Percentiles rank a stretch among this genome's conserved stretches.
These are phyloP conservation scores for Patiria pectinifera DNA, from an alignment of 53 echinoderm and acorn worm genomes.

Conservation along the genomic window DNA sequence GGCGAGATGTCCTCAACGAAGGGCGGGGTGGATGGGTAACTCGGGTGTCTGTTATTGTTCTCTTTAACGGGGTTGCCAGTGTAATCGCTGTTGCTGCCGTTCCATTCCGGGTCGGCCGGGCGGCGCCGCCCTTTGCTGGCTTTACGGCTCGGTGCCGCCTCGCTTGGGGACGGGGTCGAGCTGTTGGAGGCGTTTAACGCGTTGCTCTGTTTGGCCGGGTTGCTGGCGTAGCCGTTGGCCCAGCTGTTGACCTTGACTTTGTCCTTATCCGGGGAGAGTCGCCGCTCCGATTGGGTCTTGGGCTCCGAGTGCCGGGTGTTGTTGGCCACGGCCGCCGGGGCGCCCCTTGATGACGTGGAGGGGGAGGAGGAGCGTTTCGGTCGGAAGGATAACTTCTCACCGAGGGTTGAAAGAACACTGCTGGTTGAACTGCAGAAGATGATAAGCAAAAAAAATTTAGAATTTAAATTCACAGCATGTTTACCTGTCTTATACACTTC, in stretches of 20 bases:
- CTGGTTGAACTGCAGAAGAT: slow-evolving; percentile 42
- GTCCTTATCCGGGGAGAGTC: slow-evolving; percentile 68
- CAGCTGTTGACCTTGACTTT: slow-evolving; percentile 65
- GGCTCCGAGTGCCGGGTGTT: slow-evolving; percentile 70
- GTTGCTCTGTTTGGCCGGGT: slow-evolving; percentile 63
- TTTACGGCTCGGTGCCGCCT: slow-evolving; percentile 19
- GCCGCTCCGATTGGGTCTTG: slow-evolving; percentile 69
- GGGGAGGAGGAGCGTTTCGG: slow-evolving; percentile 57
- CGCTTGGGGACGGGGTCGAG: slow-evolving; percentile 26
- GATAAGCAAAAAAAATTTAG: neutral
- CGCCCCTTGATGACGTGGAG: slow-evolving; percentile 33
- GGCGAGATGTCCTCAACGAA: slow-evolving; percentile 38
- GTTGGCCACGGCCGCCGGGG: slow-evolving; percentile 73
- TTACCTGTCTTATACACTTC: too few relatives aligned
- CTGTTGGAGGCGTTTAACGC: slow-evolving; percentile 33
- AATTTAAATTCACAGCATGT: neutral
- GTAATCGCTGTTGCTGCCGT: slow-evolving; percentile 35
- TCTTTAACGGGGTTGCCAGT: neutral
- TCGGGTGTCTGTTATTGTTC: slow-evolving; percentile 63
- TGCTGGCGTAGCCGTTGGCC: slow-evolving; percentile 38
- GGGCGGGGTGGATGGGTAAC: slow-evolving; percentile 8
- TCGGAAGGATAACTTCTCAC: slow-evolving; percentile 61
- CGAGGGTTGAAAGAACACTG: slow-evolving; percentile 57
- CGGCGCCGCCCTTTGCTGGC: slow-evolving; percentile 45
- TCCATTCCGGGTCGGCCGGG: slow-evolving; percentile 54